Conservation (phyloP, 2,888 invertebrate species). For the Blastobasis adustella region DNA sequence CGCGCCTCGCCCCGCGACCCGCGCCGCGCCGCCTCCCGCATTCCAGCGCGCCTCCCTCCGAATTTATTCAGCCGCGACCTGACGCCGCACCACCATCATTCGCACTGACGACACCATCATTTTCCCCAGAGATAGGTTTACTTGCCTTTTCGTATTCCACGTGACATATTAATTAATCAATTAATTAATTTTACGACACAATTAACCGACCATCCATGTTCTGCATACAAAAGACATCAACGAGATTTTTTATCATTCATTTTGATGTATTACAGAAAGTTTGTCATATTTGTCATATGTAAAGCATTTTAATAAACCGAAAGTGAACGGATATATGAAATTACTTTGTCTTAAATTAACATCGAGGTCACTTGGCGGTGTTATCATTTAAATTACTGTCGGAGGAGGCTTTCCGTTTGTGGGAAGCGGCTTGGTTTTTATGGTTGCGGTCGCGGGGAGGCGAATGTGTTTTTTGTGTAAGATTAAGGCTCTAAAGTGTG, state of each 20-base stretch:
- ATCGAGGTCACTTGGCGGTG: too few species aligned
- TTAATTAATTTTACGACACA: too few species aligned
- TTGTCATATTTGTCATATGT: not conserved
- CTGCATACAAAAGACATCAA: constrained; percentile 38
- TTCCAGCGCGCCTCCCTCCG: constrained; percentile 69
- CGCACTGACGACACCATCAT: too few species aligned
- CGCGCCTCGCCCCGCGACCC: constrained; percentile 29
- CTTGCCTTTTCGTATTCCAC: too few species aligned
- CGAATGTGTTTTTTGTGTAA: not conserved
- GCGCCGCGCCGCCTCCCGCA: constrained; percentile 53
- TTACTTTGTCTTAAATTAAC: too few species aligned
- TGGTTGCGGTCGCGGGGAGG: constrained; percentile 1
- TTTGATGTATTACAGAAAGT: too few species aligned
- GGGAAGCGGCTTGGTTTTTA: not conserved
- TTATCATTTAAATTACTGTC: not conserved
- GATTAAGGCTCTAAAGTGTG: not conserved
- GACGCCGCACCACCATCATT: constrained; percentile 18
- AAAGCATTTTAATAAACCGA: constrained; percentile 1
- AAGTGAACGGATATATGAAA: not conserved
- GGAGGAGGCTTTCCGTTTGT: not conserved
- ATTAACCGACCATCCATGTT: not conserved
- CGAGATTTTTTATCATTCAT: constrained; percentile 14
- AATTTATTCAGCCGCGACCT: constrained; percentile 70
- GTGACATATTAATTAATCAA: too few species aligned
- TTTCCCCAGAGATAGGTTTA: too few species aligned